Base-by-base conservation (phyloP, 2,797 vertebrate genomes). In the Siniperca undulata region DNA sequence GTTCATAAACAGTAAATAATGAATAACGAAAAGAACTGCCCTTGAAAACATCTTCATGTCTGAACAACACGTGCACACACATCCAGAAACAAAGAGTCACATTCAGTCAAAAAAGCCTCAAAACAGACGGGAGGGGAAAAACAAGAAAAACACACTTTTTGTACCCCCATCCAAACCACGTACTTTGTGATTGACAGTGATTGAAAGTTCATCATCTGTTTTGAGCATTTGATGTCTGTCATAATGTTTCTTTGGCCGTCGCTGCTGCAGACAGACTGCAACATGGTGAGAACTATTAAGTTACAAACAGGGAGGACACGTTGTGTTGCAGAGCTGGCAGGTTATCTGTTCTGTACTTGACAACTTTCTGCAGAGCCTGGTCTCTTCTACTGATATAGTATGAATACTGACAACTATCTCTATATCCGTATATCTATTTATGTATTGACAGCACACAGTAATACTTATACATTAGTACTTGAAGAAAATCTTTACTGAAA, bases 161-260 rank as follows among this genome's bases (percentile, higher is more conserved):
- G 52, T 48, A 62, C 19, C 16, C 27, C 27, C 38, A 24, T 74
- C 62, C 44, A 77, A 74, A 60, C 53, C 46, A 73, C 22, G 69
- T 11, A 46, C 62, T 67, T 20, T 56, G 56, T 71, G 79, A 72
- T 22, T 61, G 67, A 74, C 70, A 74, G 59, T 4, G 50, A 76
- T 56, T 24, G 16, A 66, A 64, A 61, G 46, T 55, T 68, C 13
- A 60, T 34, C 68, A 81, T 78, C 68, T 81, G 78, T 74, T 88
- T 72, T 67, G 42, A 80, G 59, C 59, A 73, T 74, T 34, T 80
- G 24, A 53, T 65, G 27, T 38, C 19, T 70, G 61, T 83, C 70
- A 58, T 50, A 75, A 52, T 68, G 56, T 53, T 76, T 65, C 24
- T 75, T 76, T 84, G 42, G 68, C 56, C 72, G 64, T 64, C 4